Conservation (phyloP, 35 echinoderm and acorn worm genomes). For the Chiridota heheva region DNA sequence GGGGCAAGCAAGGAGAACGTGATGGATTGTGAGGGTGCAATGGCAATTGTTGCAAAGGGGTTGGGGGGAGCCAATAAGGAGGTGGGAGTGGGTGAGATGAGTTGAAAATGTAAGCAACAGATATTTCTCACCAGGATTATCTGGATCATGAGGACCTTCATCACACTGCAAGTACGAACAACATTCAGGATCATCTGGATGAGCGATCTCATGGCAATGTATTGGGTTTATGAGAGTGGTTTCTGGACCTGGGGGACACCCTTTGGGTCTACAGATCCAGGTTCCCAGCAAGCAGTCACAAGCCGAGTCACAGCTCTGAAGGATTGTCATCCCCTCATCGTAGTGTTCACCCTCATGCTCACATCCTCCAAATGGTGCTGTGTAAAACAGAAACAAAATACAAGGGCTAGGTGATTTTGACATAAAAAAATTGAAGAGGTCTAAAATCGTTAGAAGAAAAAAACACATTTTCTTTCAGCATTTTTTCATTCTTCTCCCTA, state of each 20-base stretch:
- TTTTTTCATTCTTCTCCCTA: neutral
- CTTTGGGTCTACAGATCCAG: constrained; percentile 86
- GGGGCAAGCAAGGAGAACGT: too few relatives aligned
- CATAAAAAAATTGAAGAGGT: neutral
- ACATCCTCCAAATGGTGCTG: constrained; percentile 87
- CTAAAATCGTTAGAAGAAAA: neutral
- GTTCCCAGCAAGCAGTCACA: constrained; percentile 85
- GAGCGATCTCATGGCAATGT: constrained; percentile 76
- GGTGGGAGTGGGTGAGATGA: too few relatives aligned
- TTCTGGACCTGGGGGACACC: constrained; percentile 89
- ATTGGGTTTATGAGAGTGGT: constrained; percentile 65
- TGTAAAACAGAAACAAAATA: neutral
- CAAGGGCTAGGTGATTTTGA: neutral
- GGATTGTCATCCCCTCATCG: constrained; percentile 81
- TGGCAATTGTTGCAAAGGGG: too few relatives aligned
- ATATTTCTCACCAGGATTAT: constrained; percentile 77
- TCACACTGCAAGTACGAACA: constrained; percentile 81
- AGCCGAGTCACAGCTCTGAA: constrained; percentile 83
- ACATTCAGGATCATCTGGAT: constrained; percentile 91
- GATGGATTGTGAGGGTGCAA: too few relatives aligned
- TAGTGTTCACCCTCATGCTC: constrained; percentile 75
- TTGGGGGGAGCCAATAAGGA: too few relatives aligned
- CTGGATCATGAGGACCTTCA: constrained; percentile 60
- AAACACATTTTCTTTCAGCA: neutral
- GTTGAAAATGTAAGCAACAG: too few relatives aligned